Evolutionary conservation across 1,140 invertebrate species (phyloP), one percentile per base, ranked within the genome.

Genomic region (Planococcus citri): DNA sequence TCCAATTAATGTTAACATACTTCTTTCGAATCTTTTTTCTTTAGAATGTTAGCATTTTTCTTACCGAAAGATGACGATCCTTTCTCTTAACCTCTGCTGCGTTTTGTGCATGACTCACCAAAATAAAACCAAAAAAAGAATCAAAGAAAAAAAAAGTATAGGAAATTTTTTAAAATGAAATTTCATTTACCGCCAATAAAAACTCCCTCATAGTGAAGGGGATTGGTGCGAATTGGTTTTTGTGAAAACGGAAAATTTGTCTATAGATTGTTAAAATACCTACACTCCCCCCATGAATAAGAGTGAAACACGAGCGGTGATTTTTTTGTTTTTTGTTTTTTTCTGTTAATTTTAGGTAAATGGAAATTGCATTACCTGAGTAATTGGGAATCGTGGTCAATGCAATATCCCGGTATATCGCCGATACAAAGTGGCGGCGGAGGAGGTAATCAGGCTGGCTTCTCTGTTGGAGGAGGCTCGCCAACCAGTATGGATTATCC

Each of bases 341-440:
- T 64, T n/a, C n/a, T 24, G 8, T 64, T 64, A 24, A 58, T 64
- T 64, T 25, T 64, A 64, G 60, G 60, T 64, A 64, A 64, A 64
- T 64, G 60, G 60, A 64, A 64, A 64, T 27, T 64, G 60, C 60
- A 64, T 64, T 64, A 64, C 25, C 20, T 64, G 4, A 64, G 60
- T 64, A 64, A 17, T 27, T 64, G 60, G 60, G 60, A 64, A 64
- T 64, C 60, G 25, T 64, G 60, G 60, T 64, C 60, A 21, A 27
- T 27, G 25, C 22, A 24, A 27, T 64, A 64, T 64, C 60, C 60
- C 20, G 60, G 60, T 64, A 64, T 64, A 24, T 10, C 60, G 3
- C 60, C 60, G 9, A 64, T 64, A 64, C 60, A 64, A 27, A 27
- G 60, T 17, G 25, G 22, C 25, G 51, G 51, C 3, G 51, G 51